Evolutionary conservation across 2,888 invertebrate species (phyloP).

Genomic region (Macrophya annulata): DNA sequence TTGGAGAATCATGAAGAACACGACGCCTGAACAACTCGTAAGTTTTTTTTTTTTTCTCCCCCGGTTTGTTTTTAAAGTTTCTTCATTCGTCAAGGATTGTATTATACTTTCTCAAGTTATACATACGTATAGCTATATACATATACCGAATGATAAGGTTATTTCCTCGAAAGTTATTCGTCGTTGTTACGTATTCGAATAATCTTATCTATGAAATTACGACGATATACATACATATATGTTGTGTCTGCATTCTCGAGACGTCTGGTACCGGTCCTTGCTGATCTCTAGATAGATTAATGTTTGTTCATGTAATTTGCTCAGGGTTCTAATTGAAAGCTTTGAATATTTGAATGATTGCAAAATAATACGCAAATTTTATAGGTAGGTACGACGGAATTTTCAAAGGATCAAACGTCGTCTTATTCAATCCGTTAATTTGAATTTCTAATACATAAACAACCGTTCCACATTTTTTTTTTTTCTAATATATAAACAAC

Average conservation of each 20-base stretch:
- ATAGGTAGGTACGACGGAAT: too few species aligned
- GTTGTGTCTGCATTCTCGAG: constrained; percentile 6
- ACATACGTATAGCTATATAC: background rate
- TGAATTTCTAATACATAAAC: background rate
- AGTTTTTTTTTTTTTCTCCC: constrained; percentile 56
- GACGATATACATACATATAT: background rate
- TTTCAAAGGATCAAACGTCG: background rate
- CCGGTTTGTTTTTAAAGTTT: background rate
- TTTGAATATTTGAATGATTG: background rate
- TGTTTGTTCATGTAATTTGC: background rate
- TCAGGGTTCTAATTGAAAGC: background rate
- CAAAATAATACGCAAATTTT: background rate
- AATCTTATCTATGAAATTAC: constrained; percentile 13
- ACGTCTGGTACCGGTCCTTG: background rate
- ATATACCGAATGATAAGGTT: background rate
- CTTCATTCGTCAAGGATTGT: background rate
- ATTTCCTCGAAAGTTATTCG: background rate
- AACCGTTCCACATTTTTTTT: too few species aligned
- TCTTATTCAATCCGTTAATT: background rate
- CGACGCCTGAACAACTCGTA: constrained; percentile 64
- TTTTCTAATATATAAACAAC: background rate
- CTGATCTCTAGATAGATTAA: background rate
- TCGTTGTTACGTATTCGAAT: background rate
- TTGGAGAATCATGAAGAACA: constrained; percentile 61
- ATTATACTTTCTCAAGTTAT: background rate